Base-by-base conservation (phyloP, 1,140 invertebrate genomes). In the Drosophila nebulosa region DNA sequence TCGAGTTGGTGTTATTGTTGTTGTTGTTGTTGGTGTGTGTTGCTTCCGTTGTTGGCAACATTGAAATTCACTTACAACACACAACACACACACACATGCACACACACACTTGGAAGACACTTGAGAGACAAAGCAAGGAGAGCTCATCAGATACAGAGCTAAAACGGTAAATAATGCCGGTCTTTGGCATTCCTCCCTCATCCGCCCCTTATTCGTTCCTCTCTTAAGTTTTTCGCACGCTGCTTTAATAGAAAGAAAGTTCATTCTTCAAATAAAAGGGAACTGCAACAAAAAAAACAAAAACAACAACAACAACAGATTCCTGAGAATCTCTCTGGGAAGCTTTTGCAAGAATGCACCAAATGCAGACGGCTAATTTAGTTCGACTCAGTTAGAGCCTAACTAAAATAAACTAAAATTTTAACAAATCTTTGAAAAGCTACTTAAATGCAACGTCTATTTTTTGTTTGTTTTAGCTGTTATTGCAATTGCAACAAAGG, bases 121-220 rank as follows among this genome's bases (percentile, higher is more conserved):
- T 27, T 30, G 27, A 2, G 30, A 26, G 51, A 27, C 26, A 30
- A 51, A 18, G 51, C 55, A 21, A 68, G 42, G 22, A 55, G 72
- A 79, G 7, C 39, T 62, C 65, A 24, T 39, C 51, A 59, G 61
- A 69, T 51, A 62, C 35, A 56, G 32, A 56, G 74, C 58, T 50
- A 74, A 74, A 85, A 88, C 83, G 83, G 83, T 86, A 86, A 81
- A 86, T 86, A 88, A 86, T 86, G 81, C 83, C 81, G 78, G 78
- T 78, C 69, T 56, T 78, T 57, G 62, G 42, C 39, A 66, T 12
- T 51, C 56, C 22, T 39, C 18, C 51, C 55, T 32, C 32, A 61
- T 42, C 46, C 24, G 18, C 14, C 2, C 14, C 39, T 0, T 18
- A 14, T 3, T 9, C 36, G n/a, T 39, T 2, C 6, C 12, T 36